Evolutionary conservation across 2,888 invertebrate species (phyloP), one percentile per base, ranked within the genome.

Genomic region (Torymus texanus): DNA sequence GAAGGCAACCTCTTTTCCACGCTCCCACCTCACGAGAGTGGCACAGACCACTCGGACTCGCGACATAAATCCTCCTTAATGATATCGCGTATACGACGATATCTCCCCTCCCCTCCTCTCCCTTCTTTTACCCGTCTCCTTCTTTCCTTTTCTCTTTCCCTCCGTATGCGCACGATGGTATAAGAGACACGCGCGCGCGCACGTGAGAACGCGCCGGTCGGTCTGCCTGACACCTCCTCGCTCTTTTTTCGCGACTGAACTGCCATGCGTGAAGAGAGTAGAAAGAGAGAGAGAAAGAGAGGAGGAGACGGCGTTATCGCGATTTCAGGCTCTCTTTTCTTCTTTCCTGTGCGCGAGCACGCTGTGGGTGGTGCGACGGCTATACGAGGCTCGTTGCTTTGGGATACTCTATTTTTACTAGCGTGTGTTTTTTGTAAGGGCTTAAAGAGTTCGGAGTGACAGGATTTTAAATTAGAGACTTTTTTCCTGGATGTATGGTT

Each of bases 31-130:
- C 29, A 21, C 21, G 29, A 29, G 29, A 29, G 29, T 56, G 53
- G 41, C 56, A n/a, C 18, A 16, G 59, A 16, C 41, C 53, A 41
- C 24, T 14, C n/a, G 55, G 24, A 29, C 59, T 70, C 71, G 83
- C 84, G 84, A 85, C 86, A 88, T 89, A 88, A 89, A 89, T 90
- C 87, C 85, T 83, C 85, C 84, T 87, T 87, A 88, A 89, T 88
- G 88, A 88, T 88, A 89, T 88, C 87, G 85, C 85, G 81, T 83
- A 84, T 85, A 85, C 84, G 65, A 63, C 72, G 62, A 65, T 75
- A 67, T 75, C 79, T 75, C 51, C n/a, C 50, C 59, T 41, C 18
- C 55, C 10, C 1, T 21, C 21, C 29, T 21, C n/a, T n/a, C n/a
- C 2, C 21, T 21, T 21, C 21, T 2, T 21, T 2, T 2, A 2